Evolutionary conservation across 1,140 invertebrate genomes (phyloP).

Genomic region (Phocides pigmalion): DNA sequence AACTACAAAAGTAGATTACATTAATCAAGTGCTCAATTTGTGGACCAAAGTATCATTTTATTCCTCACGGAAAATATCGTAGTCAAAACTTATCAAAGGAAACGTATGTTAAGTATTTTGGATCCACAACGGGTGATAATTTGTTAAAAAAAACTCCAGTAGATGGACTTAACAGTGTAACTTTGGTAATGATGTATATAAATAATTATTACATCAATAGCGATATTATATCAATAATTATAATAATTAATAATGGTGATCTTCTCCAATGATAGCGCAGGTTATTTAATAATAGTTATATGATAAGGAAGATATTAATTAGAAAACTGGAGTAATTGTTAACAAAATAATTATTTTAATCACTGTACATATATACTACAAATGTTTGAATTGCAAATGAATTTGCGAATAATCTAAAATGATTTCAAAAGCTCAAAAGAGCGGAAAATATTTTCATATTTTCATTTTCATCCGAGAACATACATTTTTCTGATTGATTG

Average conservation of each 20-base stretch:
- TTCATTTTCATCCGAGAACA: not conserved
- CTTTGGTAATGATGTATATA: slow-evolving; percentile 23
- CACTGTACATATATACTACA: not conserved
- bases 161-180: not conserved
- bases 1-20: slow-evolving; percentile 48
- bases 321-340: not conserved
- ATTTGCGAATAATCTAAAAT: slow-evolving; percentile 1
- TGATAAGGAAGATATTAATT: slow-evolving; percentile 1
- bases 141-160: slow-evolving; percentile 12
- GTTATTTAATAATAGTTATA: not conserved
- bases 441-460: too few relatives aligned
- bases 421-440: too few relatives aligned
- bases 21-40: slow-evolving; percentile 75
- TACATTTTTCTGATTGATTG: too few relatives aligned
- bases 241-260: not conserved
- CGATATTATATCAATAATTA: not conserved
- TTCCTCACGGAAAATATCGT: slow-evolving; percentile 24
- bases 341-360: slow-evolving; percentile 1
- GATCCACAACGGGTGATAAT: slow-evolving; percentile 29
- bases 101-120: slow-evolving; percentile 24
- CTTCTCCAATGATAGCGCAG: not conserved
- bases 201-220: slow-evolving; percentile 15
- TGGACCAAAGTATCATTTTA: slow-evolving; percentile 75
- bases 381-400: not conserved
- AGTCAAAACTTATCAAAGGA: slow-evolving; percentile 24